Base-by-base conservation (phyloP, 1,140 invertebrate genomes). In the Ptiloglossa arizonensis region DNA sequence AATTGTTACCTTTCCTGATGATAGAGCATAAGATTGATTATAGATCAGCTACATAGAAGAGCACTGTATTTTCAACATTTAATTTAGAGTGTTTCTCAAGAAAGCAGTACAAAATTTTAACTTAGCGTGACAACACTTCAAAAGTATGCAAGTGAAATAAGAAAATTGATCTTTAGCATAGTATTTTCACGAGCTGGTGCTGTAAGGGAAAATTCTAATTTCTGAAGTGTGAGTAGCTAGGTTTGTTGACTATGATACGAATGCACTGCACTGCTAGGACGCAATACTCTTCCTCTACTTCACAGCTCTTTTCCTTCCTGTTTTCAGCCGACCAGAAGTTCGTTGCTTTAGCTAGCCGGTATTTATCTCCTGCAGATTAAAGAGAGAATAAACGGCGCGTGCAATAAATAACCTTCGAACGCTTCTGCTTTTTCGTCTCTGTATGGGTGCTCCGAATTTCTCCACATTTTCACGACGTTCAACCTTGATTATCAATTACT, bases 351-450 rank as follows among this genome's bases (percentile, higher is more conserved):
- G 52, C 67, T 46, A 50, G 19, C 73, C 54, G 29, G 80, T 82
- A 78, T 82, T 82, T 82, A 82, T 82, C 81, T 78, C 52, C 24
- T 44, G 52, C 60, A 82, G 81, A 82, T 82, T 82, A 82, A 82
- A 82, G 60, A 27, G 24, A 66, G 67, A 82, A 82, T 32, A 82
- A 82, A 78, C 73, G 80, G 32, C 38, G 24, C 27, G 44, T 13
- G 32, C 60, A 48, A 82, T 77, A 82, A 82, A 82, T 82, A 82
- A 82, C 76, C 79, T 81, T 82, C 60, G 79, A 72, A 0, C 41
- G 29, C 19, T n/a, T 27, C 29, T 32, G 22, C 38, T 5, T 27
- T 54, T 32, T 38, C 66, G 2, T 38, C 17, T 1, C 27, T 24
- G 46, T 32, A 29, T 6, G 6, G 44, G 17, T 41, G n/a, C n/a